These are phyloP conservation scores for Brevimyrus niger DNA, from an alignment of 2,113 vertebrate genomes.

Conservation along the genomic window DNA sequence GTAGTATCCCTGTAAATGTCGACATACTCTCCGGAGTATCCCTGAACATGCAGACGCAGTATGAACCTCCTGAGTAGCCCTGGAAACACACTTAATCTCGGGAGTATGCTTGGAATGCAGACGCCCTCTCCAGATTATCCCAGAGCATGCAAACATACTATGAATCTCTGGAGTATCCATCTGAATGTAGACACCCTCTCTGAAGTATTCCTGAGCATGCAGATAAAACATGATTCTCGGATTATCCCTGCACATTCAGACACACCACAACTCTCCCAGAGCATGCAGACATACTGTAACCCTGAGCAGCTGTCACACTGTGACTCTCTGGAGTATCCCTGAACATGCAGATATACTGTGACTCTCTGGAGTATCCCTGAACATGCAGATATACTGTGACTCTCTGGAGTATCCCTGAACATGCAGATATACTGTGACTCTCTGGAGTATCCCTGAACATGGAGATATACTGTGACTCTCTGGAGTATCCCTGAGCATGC, in stretches of 20 bases:
- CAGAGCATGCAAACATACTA: background rate
- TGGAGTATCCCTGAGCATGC: background rate
- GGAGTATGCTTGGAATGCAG: background rate
- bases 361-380: background rate
- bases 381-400: background rate
- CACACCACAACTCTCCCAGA: background rate
- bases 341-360: background rate
- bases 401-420: background rate
- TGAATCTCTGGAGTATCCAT: background rate
- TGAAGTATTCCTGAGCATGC: background rate
- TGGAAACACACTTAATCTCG: background rate
- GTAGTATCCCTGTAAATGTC: background rate
- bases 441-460: no score
- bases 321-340: background rate
- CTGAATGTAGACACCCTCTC: background rate
- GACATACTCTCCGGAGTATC: background rate
- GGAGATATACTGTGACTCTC: background rate
- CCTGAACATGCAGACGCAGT: background rate
- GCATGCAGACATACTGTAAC: background rate
- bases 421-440: background rate
- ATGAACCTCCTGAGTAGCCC: background rate
- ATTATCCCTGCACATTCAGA: background rate
- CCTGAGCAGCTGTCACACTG: background rate
- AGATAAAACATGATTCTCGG: background rate
- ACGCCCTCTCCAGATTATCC: background rate